phyloP scores from a whole-genome alignment of 1,140 invertebrate genomes.

The Drosophila persimilis region DNA sequence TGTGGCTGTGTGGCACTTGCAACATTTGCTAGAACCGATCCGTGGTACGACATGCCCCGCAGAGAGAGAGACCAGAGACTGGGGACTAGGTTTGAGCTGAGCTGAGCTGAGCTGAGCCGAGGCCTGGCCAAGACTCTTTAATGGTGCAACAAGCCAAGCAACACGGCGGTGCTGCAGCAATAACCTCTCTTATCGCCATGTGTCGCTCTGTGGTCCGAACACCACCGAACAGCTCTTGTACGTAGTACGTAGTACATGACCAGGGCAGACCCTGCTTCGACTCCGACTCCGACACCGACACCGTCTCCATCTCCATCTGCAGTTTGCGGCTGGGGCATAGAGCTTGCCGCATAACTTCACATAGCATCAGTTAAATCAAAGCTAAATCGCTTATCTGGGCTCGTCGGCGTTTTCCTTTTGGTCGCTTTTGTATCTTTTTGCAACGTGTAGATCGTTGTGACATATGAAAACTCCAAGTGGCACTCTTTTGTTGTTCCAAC shows the following conservation, averaged over 20 bases:
- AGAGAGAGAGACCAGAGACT: background rate
- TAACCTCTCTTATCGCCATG: slow-evolving; percentile 70
- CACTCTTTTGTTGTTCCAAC: slow-evolving; percentile 9
- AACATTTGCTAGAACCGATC: slow-evolving; percentile 37
- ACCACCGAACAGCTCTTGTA: slow-evolving; percentile 4
- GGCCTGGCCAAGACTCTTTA: slow-evolving; percentile 28
- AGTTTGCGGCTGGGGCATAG: slow-evolving; percentile 13
- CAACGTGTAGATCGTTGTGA: slow-evolving; percentile 55
- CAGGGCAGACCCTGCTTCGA: slow-evolving; percentile 11
- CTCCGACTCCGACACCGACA: too few relatives aligned
- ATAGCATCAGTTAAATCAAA: slow-evolving; percentile 79
- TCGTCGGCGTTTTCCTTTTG: slow-evolving; percentile 60
- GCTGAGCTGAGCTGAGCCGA: background rate
- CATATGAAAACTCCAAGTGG: slow-evolving; percentile 36
- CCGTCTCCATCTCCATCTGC: background rate
- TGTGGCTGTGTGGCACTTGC: slow-evolving; percentile 55
- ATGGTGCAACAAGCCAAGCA: slow-evolving; percentile 27
- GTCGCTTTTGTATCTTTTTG: slow-evolving; percentile 20
- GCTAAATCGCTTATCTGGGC: slow-evolving; percentile 75
- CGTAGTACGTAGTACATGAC: slow-evolving; percentile 35
- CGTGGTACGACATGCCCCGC: slow-evolving; percentile 52
- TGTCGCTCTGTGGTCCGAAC: slow-evolving; percentile 34
- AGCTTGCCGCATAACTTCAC: slow-evolving; percentile 64
- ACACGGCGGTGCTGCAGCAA: slow-evolving; percentile 33
- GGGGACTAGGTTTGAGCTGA: background rate